phyloP scores from a whole-genome alignment of 2,797 vertebrate species.

The Pyrocephalus nanus region DNA sequence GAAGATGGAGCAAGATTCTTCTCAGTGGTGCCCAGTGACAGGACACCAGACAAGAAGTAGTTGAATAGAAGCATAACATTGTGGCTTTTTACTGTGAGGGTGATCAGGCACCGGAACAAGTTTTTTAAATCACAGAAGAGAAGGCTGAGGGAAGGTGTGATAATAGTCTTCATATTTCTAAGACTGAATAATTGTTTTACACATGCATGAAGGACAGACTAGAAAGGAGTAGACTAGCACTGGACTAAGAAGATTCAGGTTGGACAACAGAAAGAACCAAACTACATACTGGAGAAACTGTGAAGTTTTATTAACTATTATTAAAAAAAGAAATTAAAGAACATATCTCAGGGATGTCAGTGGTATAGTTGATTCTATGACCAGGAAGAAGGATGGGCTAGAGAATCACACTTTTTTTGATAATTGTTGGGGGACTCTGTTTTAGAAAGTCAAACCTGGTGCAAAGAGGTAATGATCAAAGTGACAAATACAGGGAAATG shows the following conservation, averaged over 20 bases:
- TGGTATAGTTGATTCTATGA: neutral
- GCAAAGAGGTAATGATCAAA: neutral
- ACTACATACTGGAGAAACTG: fast-evolving
- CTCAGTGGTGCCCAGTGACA: neutral
- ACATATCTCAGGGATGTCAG: neutral
- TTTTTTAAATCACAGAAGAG: neutral
- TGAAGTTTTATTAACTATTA: neutral
- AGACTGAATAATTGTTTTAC: neutral
- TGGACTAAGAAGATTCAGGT: neutral
- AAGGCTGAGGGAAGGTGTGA: neutral
- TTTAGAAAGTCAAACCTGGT: neutral
- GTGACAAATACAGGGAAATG: neutral
- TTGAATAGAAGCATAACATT: neutral
- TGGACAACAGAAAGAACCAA: neutral
- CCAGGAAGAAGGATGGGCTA: neutral
- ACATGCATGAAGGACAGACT: fast-evolving
- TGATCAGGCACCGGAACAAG: neutral
- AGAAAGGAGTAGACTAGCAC: neutral
- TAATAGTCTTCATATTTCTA: neutral
- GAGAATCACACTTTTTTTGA: neutral
- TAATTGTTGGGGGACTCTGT: neutral
- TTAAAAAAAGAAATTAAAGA: neutral
- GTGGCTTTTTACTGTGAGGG: neutral
- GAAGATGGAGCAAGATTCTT: neutral
- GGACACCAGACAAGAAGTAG: neutral